phyloP scores from a whole-genome alignment of 1,140 invertebrate genomes.

The Aphidius gifuensis region DNA sequence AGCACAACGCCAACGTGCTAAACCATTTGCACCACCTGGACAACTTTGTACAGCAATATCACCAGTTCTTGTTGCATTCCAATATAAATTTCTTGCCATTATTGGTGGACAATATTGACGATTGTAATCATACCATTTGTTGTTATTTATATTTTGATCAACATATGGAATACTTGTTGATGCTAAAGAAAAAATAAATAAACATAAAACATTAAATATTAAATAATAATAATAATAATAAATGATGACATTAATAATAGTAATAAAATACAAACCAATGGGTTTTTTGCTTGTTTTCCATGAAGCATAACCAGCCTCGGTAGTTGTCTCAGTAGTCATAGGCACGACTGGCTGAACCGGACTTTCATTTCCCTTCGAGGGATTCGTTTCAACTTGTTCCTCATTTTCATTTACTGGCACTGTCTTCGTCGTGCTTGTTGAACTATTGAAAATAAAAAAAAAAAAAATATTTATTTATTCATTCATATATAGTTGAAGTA shows the following conservation, averaged over 20 bases:
- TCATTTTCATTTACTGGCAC: slow-evolving; percentile 20
- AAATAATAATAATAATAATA: neutral
- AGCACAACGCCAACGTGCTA: slow-evolving; percentile 77
- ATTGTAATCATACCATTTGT: slow-evolving; percentile 43
- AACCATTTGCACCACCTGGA: slow-evolving; percentile 81
- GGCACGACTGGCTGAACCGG: slow-evolving; percentile 38
- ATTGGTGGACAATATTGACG: slow-evolving; percentile 64
- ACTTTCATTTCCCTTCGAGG: slow-evolving; percentile 26
- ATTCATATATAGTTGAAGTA: neutral
- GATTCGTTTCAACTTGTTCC: slow-evolving; percentile 10
- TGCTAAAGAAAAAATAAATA: slow-evolving; percentile 31
- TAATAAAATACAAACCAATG: slow-evolving; percentile 35
- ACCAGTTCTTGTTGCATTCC: slow-evolving; percentile 83
- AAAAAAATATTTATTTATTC: neutral
- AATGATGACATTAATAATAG: slow-evolving; percentile 7
- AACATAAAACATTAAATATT: neutral
- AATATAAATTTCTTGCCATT: slow-evolving; percentile 73
- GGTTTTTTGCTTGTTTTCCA: slow-evolving; percentile 51
- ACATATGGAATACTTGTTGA: slow-evolving; percentile 43
- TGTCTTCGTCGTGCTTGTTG: slow-evolving; percentile 16
- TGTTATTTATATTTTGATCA: slow-evolving; percentile 36
- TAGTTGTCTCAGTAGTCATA: slow-evolving; percentile 43
- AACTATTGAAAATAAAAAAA: slow-evolving; percentile 16
- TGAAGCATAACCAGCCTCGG: slow-evolving; percentile 41
- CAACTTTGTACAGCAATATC: slow-evolving; percentile 80